These are phyloP conservation scores for Melozone crissalis DNA, from an alignment of 2,113 vertebrate genomes.

Conservation along the genomic window DNA sequence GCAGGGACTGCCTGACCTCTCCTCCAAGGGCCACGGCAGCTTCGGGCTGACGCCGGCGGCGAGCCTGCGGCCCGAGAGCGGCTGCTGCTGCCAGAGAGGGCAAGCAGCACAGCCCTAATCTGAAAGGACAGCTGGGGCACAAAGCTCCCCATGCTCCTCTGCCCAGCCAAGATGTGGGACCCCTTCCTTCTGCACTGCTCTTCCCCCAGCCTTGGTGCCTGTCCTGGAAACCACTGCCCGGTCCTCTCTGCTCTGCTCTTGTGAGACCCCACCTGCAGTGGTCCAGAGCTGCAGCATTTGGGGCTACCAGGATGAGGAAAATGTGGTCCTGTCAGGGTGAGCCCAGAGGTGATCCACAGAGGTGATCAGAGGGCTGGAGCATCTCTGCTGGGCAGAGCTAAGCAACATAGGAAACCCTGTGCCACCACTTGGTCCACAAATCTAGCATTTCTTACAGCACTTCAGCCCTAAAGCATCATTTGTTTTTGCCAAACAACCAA, in stretches of 20 bases:
- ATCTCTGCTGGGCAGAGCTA: neutral
- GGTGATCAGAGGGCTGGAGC: neutral
- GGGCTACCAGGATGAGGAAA: neutral
- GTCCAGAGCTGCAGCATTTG: neutral
- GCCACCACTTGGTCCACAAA: neutral
- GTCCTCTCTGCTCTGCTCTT: neutral
- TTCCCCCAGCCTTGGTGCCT: neutral
- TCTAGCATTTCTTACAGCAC: neutral
- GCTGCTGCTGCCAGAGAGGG: neutral
- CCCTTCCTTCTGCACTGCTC: neutral
- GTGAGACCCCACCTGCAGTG: neutral
- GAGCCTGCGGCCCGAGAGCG: rapidly evolving
- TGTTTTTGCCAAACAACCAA: neutral
- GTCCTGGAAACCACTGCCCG: neutral
- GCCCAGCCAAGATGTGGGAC: rapidly evolving
- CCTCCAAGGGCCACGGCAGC: neutral
- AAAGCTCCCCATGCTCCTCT: neutral
- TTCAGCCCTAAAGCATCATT: neutral
- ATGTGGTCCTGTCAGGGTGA: too few relatives aligned
- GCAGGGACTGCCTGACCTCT: conserved; percentile 37
- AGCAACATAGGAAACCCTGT: neutral
- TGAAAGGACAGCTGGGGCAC: neutral
- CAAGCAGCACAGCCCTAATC: neutral
- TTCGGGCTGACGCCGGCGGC: neutral
- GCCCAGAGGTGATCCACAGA: neutral